Percentiles rank a stretch among this genome's conserved stretches.
Conservation (phyloP, 2,888 invertebrate genomes). For the Baronia brevicornis region DNA sequence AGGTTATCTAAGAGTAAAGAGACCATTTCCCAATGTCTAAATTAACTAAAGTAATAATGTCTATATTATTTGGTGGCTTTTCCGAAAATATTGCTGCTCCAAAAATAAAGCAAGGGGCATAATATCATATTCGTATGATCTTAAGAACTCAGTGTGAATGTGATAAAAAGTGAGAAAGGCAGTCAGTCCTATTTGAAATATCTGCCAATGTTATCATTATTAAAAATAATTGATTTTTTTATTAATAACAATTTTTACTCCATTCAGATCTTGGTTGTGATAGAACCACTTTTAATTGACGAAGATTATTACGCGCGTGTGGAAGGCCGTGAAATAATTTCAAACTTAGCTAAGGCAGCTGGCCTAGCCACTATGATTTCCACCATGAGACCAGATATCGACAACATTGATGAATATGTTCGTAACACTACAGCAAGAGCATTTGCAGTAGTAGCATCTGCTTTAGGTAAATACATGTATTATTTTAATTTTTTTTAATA, state of each 20-base stretch:
- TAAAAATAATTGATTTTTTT: too few species aligned
- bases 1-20: too few species aligned
- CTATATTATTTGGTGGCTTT: not conserved
- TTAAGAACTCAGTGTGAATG: too few species aligned
- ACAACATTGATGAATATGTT: conserved; percentile 99
- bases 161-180: too few species aligned
- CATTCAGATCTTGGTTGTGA: conserved; percentile 93
- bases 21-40: too few species aligned
- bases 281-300: conserved; percentile 98
- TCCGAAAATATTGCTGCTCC: too few species aligned
- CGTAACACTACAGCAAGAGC: conserved; percentile 99
- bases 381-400: conserved; percentile 99
- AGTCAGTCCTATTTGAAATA: too few species aligned
- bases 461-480: conserved; percentile 80
- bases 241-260: conserved; percentile 5
- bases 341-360: conserved; percentile 98
- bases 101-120: too few species aligned
- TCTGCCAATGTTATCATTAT: too few species aligned
- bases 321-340: conserved; percentile 99
- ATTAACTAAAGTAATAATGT: too few species aligned
- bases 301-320: conserved; percentile 99
- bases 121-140: too few species aligned
- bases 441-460: conserved; percentile 99
- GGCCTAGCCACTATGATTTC: conserved; percentile 99
- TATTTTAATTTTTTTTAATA: conserved; percentile 1